Evolutionary conservation across 2,888 invertebrate genomes (phyloP), one percentile per base, ranked within the genome.

Genomic region (Tenthredo distinguenda): DNA sequence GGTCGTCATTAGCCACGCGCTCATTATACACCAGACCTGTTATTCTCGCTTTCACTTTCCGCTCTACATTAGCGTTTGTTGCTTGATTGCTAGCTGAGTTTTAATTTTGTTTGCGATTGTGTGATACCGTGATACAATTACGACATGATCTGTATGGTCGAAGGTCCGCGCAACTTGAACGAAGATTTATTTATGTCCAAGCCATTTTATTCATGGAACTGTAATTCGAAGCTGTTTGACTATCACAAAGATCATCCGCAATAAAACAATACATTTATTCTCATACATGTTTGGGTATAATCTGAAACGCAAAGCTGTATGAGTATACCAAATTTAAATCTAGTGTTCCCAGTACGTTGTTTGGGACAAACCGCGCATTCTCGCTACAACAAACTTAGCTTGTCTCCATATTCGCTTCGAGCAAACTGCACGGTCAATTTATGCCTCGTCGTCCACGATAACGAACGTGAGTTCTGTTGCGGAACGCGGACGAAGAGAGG

Each of bases 351-450:
- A 50, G 43, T 74, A 43, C 43, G 72, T 43, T 74, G 72, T 40
- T 81, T 34, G 15, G 81, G 58, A 62, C 62, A 40, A 81, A 81
- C 81, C 21, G 55, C 18, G 50, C 34, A 77, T 77, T 15, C 81
- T 55, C 31, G 79, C 79, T 81, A 81, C 81, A 81, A 37, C 81
- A 81, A 81, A 81, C 81, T 81, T 81, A 81, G 62, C 37, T 62
- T 81, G 81, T 81, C 62, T 81, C 81, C 81, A 81, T 81, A 81
- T 81, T 81, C 81, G 81, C 81, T 81, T 81, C 81, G 81, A 81
- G 58, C 81, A 81, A 81, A 81, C 81, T 81, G 81, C 81, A 81
- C 81, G 81, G 81, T 81, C 81, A 81, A 81, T 81, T 81, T 81
- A 81, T 81, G 81, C 81, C 81, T 81, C 81, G 81, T 81, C 81